Percentiles rank a stretch among this genome's conserved stretches.
phyloP scores from a whole-genome alignment of 2,888 invertebrate species.

The Willowsia nigromaculata region DNA sequence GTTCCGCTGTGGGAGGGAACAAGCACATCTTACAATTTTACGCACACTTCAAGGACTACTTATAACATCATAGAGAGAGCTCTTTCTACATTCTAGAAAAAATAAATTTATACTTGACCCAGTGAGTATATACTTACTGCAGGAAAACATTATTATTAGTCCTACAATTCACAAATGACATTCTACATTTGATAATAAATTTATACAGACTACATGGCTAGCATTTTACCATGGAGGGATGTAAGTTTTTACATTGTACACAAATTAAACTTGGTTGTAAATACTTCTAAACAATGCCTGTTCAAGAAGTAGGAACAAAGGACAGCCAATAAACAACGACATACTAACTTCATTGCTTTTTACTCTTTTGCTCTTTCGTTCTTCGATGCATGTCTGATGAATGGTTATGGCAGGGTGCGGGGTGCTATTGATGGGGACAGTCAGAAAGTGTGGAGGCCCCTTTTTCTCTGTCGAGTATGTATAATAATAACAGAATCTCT shows the following conservation, averaged over 20 bases:
- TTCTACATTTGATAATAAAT: not conserved
- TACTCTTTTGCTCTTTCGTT: constrained; percentile 23
- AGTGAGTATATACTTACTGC: constrained; percentile 8
- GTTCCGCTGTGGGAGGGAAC: not conserved
- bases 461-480: not conserved
- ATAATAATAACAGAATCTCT: not conserved
- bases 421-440: not conserved
- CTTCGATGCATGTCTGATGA: constrained; percentile 66
- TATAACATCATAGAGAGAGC: not conserved
- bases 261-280: not conserved
- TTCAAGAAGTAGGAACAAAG: not conserved
- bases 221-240: not conserved
- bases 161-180: not conserved
- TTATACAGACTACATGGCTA: not conserved
- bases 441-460: not conserved
- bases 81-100: too few species aligned
- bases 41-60: not conserved
- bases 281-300: not conserved
- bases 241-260: not conserved
- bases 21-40: not conserved
- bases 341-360: constrained; percentile 23
- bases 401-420: constrained; percentile 60
- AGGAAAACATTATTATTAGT: not conserved
- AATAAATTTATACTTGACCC: constrained; percentile 35
- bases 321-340: constrained; percentile 41